Percentiles rank a stretch among this genome's conserved stretches.
Conservation (phyloP, 2,113 vertebrate genomes). For the Raja brachyura region DNA sequence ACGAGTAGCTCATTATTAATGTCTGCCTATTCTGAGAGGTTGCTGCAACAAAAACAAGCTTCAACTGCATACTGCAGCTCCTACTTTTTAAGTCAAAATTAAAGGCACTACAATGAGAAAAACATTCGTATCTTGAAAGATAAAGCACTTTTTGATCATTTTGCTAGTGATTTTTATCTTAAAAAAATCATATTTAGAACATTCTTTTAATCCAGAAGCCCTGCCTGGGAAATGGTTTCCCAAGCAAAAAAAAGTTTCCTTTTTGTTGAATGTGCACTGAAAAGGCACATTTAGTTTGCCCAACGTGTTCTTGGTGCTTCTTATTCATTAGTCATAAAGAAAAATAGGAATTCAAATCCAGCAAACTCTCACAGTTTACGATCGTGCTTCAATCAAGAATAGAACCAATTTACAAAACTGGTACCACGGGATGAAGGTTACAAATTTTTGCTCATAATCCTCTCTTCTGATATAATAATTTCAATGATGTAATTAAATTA, state of each 20-base stretch:
- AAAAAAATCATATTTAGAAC: background rate
- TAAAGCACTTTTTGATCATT: background rate
- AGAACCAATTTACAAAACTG: background rate
- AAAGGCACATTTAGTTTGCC: background rate
- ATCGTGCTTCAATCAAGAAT: background rate
- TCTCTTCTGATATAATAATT: background rate
- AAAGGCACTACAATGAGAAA: background rate
- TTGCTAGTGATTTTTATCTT: background rate
- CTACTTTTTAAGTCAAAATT: background rate
- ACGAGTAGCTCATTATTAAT: too few relatives aligned
- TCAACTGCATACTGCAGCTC: too few relatives aligned
- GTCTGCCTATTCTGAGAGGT: too few relatives aligned
- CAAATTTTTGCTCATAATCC: background rate
- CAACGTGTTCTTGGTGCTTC: background rate
- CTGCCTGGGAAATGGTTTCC: background rate
- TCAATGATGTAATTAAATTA: background rate
- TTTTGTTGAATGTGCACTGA: background rate
- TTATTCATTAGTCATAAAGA: background rate
- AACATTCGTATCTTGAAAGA: background rate
- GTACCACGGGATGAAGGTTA: background rate
- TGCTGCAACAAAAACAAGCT: too few relatives aligned
- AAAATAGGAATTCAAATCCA: background rate
- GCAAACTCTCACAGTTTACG: background rate
- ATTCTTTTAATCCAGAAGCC: background rate
- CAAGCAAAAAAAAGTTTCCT: background rate